Conservation (phyloP, 1,140 invertebrate genomes). For the Cheumatopsyche charites region DNA sequence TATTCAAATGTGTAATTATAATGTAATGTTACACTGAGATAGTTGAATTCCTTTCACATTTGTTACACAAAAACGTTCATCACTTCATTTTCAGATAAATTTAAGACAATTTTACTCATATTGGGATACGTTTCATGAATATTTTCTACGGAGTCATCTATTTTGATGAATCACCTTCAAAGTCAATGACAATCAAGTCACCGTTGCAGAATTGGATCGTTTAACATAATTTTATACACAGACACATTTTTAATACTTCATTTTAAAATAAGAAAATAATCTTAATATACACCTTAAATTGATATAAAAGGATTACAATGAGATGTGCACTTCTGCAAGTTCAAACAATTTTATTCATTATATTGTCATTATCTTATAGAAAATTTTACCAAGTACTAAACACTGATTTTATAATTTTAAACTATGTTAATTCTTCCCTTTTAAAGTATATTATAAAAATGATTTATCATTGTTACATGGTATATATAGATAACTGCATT, state of each 20-base stretch:
- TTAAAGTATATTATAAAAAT: slow-evolving; percentile 20
- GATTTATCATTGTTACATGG: slow-evolving; percentile 31
- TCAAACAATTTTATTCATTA: slow-evolving; percentile 13
- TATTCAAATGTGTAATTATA: background rate
- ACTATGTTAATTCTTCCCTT: slow-evolving; percentile 16
- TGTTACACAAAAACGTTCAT: background rate
- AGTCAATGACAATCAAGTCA: slow-evolving; percentile 25
- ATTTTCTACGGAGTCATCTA: background rate
- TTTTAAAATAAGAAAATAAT: too few relatives aligned
- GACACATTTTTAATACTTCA: slow-evolving; percentile 14
- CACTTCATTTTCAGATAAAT: background rate
- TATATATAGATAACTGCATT: slow-evolving; percentile 28
- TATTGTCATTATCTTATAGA: background rate
- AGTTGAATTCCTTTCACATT: background rate
- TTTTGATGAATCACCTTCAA: slow-evolving; percentile 2
- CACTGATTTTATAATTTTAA: slow-evolving; percentile 5
- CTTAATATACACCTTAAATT: background rate
- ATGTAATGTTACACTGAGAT: too few relatives aligned
- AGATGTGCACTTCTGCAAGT: slow-evolving; percentile 29
- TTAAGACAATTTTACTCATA: background rate
- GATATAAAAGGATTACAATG: slow-evolving; percentile 23
- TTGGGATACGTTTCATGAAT: background rate
- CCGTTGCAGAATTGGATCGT: background rate
- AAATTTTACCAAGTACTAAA: slow-evolving; percentile 3
- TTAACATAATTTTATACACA: slow-evolving; percentile 6